Conservation (phyloP, 2,797 vertebrate genomes). For the Hydrophis major region DNA sequence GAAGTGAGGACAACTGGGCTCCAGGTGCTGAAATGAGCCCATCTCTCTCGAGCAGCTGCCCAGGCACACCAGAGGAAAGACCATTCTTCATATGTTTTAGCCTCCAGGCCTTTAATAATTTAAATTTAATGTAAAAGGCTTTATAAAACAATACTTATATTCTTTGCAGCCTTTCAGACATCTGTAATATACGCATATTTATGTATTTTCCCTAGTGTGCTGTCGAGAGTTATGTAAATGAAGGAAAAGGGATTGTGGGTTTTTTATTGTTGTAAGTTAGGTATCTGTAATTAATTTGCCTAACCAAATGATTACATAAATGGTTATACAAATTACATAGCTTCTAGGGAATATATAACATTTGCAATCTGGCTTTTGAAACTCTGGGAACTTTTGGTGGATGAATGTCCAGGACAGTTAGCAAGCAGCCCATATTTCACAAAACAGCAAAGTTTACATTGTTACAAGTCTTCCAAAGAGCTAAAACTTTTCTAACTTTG, state of each 20-base stretch:
- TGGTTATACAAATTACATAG: neutral
- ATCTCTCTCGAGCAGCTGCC: too few species aligned
- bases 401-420: neutral
- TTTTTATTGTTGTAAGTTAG: neutral
- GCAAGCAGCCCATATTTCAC: neutral
- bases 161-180: neutral
- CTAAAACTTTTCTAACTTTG: neutral
- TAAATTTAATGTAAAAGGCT: neutral
- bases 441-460: neutral
- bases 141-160: neutral
- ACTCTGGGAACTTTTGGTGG: neutral
- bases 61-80: too few species aligned
- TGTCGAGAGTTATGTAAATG: neutral
- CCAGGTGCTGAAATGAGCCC: too few species aligned
- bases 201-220: neutral
- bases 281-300: neutral
- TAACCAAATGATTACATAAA: neutral
- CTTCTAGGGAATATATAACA: neutral
- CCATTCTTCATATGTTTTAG: too few species aligned
- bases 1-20: too few species aligned
- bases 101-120: too few species aligned
- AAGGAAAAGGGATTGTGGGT: neutral
- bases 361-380: neutral
- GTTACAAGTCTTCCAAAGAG: neutral
- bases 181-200: neutral